These are phyloP conservation scores for Epinephelus lanceolatus DNA, from an alignment of 2,113 vertebrate species.

Conservation along the genomic window DNA sequence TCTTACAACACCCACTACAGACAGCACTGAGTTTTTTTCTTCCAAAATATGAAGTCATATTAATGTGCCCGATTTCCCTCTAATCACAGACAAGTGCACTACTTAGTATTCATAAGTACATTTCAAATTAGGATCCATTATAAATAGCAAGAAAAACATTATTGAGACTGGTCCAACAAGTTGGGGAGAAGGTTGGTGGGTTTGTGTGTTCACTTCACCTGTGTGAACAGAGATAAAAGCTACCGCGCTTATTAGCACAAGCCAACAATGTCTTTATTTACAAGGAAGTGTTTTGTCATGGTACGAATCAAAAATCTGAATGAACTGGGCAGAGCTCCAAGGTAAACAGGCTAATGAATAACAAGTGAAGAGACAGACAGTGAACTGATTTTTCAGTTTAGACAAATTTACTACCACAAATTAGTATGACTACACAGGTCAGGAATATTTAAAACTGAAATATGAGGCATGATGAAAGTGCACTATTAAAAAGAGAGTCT, in stretches of 20 bases:
- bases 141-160: not conserved
- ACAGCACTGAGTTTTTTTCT: not conserved
- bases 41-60: not conserved
- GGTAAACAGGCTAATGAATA: constrained; percentile 70
- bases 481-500: not conserved
- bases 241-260: constrained; percentile 13
- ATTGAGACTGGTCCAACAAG: not conserved
- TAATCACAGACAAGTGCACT: not conserved
- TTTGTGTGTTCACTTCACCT: constrained; percentile 6
- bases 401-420: constrained; percentile 39
- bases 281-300: constrained; percentile 73
- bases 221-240: constrained; percentile 33
- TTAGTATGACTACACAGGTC: constrained; percentile 3
- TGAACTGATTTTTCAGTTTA: constrained; percentile 52
- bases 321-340: constrained; percentile 70
- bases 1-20: not conserved
- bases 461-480: not conserved
- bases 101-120: not conserved
- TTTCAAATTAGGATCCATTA: not conserved
- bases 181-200: not conserved
- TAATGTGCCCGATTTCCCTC: not conserved
- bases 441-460: constrained; percentile 19
- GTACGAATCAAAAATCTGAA: constrained; percentile 66
- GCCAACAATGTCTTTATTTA: constrained; percentile 61
- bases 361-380: constrained; percentile 43